Conservation (phyloP, 2,888 invertebrate species). For the Vandiemenella viatica region DNA sequence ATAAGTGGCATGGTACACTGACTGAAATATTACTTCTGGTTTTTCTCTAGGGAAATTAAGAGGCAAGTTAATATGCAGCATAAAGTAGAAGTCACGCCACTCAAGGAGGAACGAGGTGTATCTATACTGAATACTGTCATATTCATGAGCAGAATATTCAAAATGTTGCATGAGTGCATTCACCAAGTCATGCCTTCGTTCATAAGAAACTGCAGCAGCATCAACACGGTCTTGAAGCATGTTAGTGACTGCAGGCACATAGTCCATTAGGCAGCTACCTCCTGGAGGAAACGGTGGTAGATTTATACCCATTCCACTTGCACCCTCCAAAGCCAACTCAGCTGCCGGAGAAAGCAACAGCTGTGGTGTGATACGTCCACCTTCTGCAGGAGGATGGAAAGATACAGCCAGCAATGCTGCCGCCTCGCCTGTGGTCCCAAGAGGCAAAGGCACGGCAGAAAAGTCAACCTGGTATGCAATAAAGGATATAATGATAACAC, state of each 20-base stretch:
- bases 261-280: conserved; percentile 27
- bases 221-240: conserved; percentile 27
- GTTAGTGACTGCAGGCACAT: conserved; percentile 25
- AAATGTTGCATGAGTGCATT: conserved; percentile 29
- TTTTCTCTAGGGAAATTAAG: conserved; percentile 26
- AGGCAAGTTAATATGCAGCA: conserved; percentile 37
- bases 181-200: conserved; percentile 32
- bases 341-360: conserved; percentile 35
- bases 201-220: conserved; percentile 24
- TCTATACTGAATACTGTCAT: conserved; percentile 31
- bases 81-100: conserved; percentile 45
- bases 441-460: conserved; percentile 41
- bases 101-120: conserved; percentile 43
- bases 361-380: conserved; percentile 29
- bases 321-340: conserved; percentile 32
- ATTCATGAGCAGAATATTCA: conserved; percentile 32
- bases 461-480: conserved; percentile 46
- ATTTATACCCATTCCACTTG: conserved; percentile 23
- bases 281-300: conserved; percentile 33
- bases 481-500: no score
- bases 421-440: conserved; percentile 30
- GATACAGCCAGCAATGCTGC: conserved; percentile 39
- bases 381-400: conserved; percentile 39
- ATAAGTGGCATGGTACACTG: conserved; percentile 26
- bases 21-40: conserved; percentile 27